Base-by-base conservation (phyloP, 2,888 invertebrate genomes). In the Archips crataeganus region DNA sequence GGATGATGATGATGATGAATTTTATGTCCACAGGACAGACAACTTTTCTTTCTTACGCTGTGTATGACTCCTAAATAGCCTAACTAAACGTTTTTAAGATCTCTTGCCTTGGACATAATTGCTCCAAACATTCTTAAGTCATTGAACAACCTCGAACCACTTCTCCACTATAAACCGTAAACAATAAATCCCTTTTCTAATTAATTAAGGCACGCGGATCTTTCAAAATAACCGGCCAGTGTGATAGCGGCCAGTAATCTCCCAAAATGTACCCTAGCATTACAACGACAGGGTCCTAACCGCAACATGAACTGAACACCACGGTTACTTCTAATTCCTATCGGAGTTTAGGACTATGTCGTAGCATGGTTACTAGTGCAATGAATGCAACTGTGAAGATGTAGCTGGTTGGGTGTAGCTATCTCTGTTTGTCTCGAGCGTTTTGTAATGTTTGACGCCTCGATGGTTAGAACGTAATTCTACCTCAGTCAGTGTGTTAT, bases 401-500 rank as follows among this genome's bases (percentile, higher is more conserved):
- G 82, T 76, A 83, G 72, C 76, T 69, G 77, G 45, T 71, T 77
- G 77, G 79, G 78, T 85, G 76, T 79, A 15, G 74, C 78, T 77
- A 74, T 90, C 90, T 84, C 85, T 82, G 74, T 91, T 82, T 79
- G 5, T 75, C 80, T 10, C 78, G 76, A 34, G 68, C 65, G 65
- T 77, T 36, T 81, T 65, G 42, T 49, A n/a, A 75, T 45, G 86
- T 79, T 77, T 70, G 87, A 90, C 77, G 79, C 67, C 71, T 72
- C 64, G 66, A 71, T 62, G 68, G 65, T 67, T 64, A 36, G 54
- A 32, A 36, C 75, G 70, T 74, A 49, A 59, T 69, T 62, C 67
- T 64, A 75, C 75, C 72, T 75, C 83, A 87, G 87, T 90, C 80
- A 82, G 85, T 90, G 88, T 87, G 88, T 88, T 88, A 87, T 80